Base-by-base conservation (phyloP, 2,113 vertebrate genomes). In the Pygoscelis adeliae region DNA sequence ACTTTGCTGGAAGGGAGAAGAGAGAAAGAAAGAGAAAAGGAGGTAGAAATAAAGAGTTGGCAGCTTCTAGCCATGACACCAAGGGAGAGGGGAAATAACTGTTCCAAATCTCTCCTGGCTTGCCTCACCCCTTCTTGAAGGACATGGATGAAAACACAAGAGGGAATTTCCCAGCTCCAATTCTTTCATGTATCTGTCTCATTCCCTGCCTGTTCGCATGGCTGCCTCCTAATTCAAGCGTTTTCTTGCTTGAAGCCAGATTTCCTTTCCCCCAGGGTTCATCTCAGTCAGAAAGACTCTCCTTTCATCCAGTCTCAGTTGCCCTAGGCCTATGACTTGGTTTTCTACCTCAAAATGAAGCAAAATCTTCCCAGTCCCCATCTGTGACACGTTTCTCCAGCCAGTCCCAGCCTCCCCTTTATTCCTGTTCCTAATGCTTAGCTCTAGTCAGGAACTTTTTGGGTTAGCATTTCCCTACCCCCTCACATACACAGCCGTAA, bases 401-500 rank as follows among this genome's bases (percentile, higher is more conserved):
- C 5, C 30, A 50, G 13, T 34, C 4, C 14, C 3, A 4, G 27
- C 7, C 29, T 76, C 49, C 10, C 2, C 13, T 52, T 93, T 49
- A 30, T 22, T 59, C 12, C 5, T 59, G 15, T 25, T 86, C 23
- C n/a, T 80, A 86, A 47, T 0, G 3, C 40, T 67, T 36, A 14
- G 27, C 13, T 61, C 10, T 27, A 38, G 20, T 44, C 52, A 65
- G 40, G 44, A 80, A 22, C 3, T 18, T 63, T 59, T 59, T 13
- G 11, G 19, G 3, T 59, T 50, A 63, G 4, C 15, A 18, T 38
- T 73, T 72, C 52, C 56, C 44, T 79, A 8, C 11, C 30, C 4
- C 9, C 11, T 76, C 23, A 36, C 0, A 0, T 47, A n/a, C 15
- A 18, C 0, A 1, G 5, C 15, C 42, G 16, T 36, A 58, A 26